Evolutionary conservation across 2,888 invertebrate genomes (phyloP), one percentile per base, ranked within the genome.

Genomic region (Anthrax anthrax): DNA sequence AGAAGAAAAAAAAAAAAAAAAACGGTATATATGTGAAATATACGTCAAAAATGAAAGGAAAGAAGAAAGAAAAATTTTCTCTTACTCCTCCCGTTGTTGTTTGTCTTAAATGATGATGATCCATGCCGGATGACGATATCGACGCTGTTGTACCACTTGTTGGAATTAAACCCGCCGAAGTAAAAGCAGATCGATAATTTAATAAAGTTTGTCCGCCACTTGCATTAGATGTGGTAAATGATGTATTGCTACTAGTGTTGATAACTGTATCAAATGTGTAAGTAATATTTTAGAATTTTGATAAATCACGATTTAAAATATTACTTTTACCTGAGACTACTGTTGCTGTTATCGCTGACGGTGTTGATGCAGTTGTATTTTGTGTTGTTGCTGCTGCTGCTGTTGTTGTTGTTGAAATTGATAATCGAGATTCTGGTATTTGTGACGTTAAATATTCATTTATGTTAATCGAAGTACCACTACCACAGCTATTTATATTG

Each of bases 21-120:
- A n/a, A n/a, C n/a, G n/a, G n/a, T n/a, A n/a, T n/a, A n/a, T n/a
- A n/a, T n/a, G n/a, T n/a, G n/a, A n/a, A 5, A 39, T 10, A 23
- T 8, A 23, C 23, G 8, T 23, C 8, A 23, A 23, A 23, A 23
- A 23, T 23, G 23, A 23, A 6, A 6, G 23, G 23, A 23, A 23
- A 6, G 8, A 41, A 27, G 10, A 12, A 10, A 12, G 10, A 38
- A 29, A 23, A 6, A 32, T 12, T 32, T 32, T 32, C 3, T 47
- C 49, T 48, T 43, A 54, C 54, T 39, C 52, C 54, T 18, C 50
- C 38, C 9, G 48, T 44, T 32, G 50, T 38, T n/a, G 48, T 42
- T 34, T 51, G 52, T 18, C 51, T 37, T 18, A 51, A 43, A 37
- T 52, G 52, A 47, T 54, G 52, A 43, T 50, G 50, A 39, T 52